Evolutionary conservation across 2,113 vertebrate species (phyloP), one percentile per base, ranked within the genome.

Genomic region (Blennius ocellaris): DNA sequence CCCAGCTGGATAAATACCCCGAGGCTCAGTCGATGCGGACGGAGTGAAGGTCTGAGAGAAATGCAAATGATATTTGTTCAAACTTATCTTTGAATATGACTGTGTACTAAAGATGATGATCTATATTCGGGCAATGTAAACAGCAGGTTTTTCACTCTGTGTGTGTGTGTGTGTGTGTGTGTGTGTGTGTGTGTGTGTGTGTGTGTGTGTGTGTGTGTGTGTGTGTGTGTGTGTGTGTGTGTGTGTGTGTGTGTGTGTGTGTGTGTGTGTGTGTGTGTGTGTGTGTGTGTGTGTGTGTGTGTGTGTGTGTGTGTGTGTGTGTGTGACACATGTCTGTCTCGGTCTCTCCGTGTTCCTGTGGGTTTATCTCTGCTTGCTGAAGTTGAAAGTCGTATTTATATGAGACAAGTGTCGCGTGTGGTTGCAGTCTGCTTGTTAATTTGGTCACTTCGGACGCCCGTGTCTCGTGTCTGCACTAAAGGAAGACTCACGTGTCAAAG

Each of bases 401-500:
- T 15, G 11, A 43, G 6, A n/a, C 11, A 39, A 36, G 16, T 43
- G n/a, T n/a, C n/a, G n/a, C n/a, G n/a, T n/a, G 49, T 41, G 59
- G 30, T 41, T 16, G n/a, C 21, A 51, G 39, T 59, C 44, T 76
- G 10, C 66, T 58, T 64, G 76, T 75, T 67, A 68, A 68, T 76
- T 71, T 54, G 73, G 77, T 76, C 65, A 58, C 61, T 65, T 69
- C 69, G 69, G 64, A 73, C 68, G 41, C 60, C 54, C 5, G 54
- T 69, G 45, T 65, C 49, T 66, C 56, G 41, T 73, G 68, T 82
- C 66, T 69, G 44, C 41, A 50, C 70, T 83, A 41, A 81, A 71
- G 75, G 60, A 73, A 62, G 69, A 73, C 76, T 74, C 78, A 60
- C 74, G 67, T 87, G 76, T 74, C 56, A 73, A 69, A 54, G 4